These are phyloP conservation scores for Torymus auratus DNA, from an alignment of 2,888 invertebrate species.

Conservation along the genomic window DNA sequence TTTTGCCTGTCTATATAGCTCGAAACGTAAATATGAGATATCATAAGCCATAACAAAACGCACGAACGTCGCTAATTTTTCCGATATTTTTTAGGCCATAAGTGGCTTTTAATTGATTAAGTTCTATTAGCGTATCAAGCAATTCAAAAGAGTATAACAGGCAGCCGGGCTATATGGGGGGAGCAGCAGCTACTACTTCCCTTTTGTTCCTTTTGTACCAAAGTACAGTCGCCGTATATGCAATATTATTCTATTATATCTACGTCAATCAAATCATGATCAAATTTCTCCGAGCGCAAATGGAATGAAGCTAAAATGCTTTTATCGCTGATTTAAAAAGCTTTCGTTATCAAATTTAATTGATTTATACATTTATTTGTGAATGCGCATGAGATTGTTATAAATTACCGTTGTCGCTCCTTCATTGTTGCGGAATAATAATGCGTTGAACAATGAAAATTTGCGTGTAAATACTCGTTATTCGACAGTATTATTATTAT, in stretches of 20 bases:
- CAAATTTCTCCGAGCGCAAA: conserved; percentile 43
- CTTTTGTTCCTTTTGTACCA: conserved; percentile 45
- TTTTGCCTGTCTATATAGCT: too few relatives aligned
- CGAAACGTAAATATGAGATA: too few relatives aligned
- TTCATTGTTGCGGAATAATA: too few relatives aligned
- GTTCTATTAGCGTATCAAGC: conserved; percentile 51
- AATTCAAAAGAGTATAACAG: conserved; percentile 28
- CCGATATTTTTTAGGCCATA: conserved; percentile 27
- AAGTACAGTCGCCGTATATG: conserved; percentile 47
- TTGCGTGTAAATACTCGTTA: too few relatives aligned
- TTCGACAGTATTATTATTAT: too few relatives aligned
- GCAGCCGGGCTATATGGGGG: conserved; percentile 8
- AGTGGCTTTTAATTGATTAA: conserved; percentile 51
- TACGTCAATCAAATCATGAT: conserved; percentile 52
- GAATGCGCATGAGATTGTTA: too few relatives aligned
- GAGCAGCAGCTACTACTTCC: neutral
- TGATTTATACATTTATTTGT: too few relatives aligned
- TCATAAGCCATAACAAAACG: too few relatives aligned
- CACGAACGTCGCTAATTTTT: neutral
- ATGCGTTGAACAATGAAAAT: too few relatives aligned
- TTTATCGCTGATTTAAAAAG: conserved; percentile 47
- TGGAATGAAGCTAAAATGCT: conserved; percentile 44
- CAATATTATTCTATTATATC: conserved; percentile 54
- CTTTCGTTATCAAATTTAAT: conserved; percentile 33
- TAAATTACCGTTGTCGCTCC: too few relatives aligned